Evolutionary conservation across 2,113 vertebrate species (phyloP).

Genomic region (Ahaetulla prasina): DNA sequence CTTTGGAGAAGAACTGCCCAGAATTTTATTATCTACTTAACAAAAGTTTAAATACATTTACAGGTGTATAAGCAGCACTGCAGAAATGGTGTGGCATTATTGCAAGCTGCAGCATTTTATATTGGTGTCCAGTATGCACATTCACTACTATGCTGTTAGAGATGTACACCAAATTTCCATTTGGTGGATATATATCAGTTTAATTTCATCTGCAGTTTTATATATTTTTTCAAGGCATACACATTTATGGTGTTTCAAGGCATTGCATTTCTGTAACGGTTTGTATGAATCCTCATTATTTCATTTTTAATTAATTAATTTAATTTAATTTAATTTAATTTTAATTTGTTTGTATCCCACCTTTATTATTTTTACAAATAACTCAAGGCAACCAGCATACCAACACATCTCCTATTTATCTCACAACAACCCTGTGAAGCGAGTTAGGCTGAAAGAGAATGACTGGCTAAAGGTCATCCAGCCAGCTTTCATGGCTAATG

Average conservation of each 20-base stretch:
- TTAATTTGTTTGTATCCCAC: neutral
- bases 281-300: neutral
- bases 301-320: neutral
- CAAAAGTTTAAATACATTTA: neutral
- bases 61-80: neutral
- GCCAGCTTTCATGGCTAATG: neutral
- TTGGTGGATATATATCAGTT: neutral
- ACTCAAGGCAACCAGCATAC: neutral
- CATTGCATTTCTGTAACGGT: neutral
- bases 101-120: neutral
- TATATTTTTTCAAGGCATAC: neutral
- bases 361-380: neutral
- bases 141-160: neutral
- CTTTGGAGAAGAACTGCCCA: neutral
- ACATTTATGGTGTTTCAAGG: neutral
- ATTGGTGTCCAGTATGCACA: neutral
- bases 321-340: neutral
- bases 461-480: neutral
- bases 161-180: neutral
- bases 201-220: neutral
- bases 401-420: neutral
- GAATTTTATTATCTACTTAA: neutral
- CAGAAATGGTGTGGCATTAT: neutral
- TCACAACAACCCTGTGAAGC: neutral
- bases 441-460: neutral